Base-by-base conservation (phyloP, 2,797 vertebrate species). In the Tangara arthus region DNA sequence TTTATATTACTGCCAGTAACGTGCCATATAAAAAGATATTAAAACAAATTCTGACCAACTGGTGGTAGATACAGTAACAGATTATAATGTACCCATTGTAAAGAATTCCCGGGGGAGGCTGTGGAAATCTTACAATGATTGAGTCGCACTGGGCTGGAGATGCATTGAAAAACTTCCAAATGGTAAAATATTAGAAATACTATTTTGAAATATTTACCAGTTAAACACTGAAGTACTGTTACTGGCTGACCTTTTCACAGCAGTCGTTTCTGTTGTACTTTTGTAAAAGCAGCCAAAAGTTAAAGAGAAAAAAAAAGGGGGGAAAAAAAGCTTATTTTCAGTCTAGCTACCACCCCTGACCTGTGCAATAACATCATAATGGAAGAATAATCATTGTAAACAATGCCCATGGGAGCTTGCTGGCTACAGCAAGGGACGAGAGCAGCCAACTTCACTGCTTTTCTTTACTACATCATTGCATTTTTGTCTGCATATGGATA, bases 311-410 rank as follows among this genome's bases (percentile, higher is more conserved):
- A 86, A 35, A 76, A 11, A 4, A 2, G 6, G 3, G 8, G 7
- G 8, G 10, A 0, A 4, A 59, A 89, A 72, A 46, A 83, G 93
- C 95, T 98, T 98, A 96, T 98, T 98, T 97, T 98, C 97, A 98
- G 97, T 95, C 78, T 94, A 96, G 95, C 87, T 93, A 92, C 91
- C 96, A 97, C 97, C 91, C 96, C 93, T 97, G 53, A 96, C 96
- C 97, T 96, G 95, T 95, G 96, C 96, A 98, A 98, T 98, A 98
- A 98, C 98, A 98, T 97, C 97, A 98, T 98, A 98, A 98, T 97
- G 97, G 97, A 98, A 98, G 97, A 98, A 98, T 98, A 98, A 98
- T 98, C 97, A 97, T 97, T 97, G 97, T 97, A 97, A 98, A 98
- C 97, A 98, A 97, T 98, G 91, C 98, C 96, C 96, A 68, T 9